Evolutionary conservation across 1,140 invertebrate genomes (phyloP).

Genomic region (Calosoma granatense): DNA sequence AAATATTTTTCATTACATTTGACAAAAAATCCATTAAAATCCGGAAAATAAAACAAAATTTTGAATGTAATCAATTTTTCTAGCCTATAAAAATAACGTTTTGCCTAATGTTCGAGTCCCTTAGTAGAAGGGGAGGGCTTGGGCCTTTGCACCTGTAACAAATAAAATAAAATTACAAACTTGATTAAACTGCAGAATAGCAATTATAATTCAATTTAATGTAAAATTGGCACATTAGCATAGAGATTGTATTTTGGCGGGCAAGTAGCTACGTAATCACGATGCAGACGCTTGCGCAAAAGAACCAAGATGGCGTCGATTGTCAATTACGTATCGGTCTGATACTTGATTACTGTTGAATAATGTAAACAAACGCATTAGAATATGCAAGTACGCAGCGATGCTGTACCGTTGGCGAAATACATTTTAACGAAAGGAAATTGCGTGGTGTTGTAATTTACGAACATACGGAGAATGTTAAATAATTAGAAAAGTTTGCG

Average conservation of each 20-base stretch:
- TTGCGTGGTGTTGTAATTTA: neutral
- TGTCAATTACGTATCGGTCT: neutral
- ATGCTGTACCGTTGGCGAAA: too few relatives aligned
- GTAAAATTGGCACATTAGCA: conserved; percentile 1
- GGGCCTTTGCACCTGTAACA: neutral
- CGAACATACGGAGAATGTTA: neutral
- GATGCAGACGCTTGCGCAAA: neutral
- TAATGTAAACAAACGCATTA: too few relatives aligned
- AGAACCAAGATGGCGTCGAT: neutral
- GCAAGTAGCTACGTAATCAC: neutral
- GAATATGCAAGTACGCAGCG: too few relatives aligned
- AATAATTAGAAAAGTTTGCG: neutral
- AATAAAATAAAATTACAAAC: neutral
- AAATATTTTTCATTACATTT: neutral
- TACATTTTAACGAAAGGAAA: neutral
- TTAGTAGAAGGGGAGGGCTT: neutral
- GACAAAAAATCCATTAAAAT: neutral
- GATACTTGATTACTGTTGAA: neutral
- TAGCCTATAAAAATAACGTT: neutral
- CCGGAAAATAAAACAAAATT: neutral
- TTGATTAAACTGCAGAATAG: neutral
- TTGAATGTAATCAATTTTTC: neutral
- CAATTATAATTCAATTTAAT: conserved; percentile 7
- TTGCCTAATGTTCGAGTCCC: neutral
- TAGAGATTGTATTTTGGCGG: conserved; percentile 4